phyloP scores from a whole-genome alignment of 1,140 invertebrate species.

The Sycophila sp. region DNA sequence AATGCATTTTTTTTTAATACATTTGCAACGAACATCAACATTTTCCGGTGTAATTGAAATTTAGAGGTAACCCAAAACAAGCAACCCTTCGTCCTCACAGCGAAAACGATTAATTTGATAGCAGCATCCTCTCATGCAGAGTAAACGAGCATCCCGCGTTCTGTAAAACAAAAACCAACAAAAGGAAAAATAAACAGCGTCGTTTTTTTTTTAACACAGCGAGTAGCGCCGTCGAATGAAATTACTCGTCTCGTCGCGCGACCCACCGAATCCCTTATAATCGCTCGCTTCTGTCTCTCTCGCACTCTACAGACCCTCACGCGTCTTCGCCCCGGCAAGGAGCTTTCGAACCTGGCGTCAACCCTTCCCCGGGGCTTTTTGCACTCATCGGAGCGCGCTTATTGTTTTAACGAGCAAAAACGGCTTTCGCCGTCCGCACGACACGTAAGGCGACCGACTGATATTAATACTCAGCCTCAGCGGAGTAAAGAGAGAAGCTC shows the following conservation, averaged over 20 bases:
- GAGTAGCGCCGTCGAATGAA: slow-evolving; percentile 14
- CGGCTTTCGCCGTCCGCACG: too few relatives aligned
- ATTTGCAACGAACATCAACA: too few relatives aligned
- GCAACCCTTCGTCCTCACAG: too few relatives aligned
- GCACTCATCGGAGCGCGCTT: slow-evolving; percentile 45
- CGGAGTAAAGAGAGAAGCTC: slow-evolving; percentile 51
- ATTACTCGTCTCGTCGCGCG: slow-evolving; percentile 28
- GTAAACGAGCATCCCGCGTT: too few relatives aligned
- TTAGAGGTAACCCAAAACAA: too few relatives aligned
- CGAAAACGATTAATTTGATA: too few relatives aligned
- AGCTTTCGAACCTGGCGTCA: slow-evolving; percentile 10
- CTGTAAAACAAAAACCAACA: neutral
- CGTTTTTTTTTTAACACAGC: neutral
- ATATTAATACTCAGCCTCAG: slow-evolving; percentile 49
- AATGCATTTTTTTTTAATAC: too few relatives aligned
- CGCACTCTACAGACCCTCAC: slow-evolving; percentile 5
- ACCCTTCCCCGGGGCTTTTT: slow-evolving; percentile 37
- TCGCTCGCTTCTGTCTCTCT: slow-evolving; percentile 28
- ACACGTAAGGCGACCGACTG: slow-evolving; percentile 34
- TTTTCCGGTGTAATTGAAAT: too few relatives aligned
- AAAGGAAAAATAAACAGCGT: slow-evolving; percentile 29
- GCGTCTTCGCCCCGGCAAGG: slow-evolving; percentile 1
- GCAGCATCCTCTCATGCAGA: too few relatives aligned
- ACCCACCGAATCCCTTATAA: slow-evolving; percentile 35
- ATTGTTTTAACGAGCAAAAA: slow-evolving; percentile 54